Evolutionary conservation across 2,113 vertebrate genomes (phyloP).

Genomic region (Neodontobutis hainanensis): DNA sequence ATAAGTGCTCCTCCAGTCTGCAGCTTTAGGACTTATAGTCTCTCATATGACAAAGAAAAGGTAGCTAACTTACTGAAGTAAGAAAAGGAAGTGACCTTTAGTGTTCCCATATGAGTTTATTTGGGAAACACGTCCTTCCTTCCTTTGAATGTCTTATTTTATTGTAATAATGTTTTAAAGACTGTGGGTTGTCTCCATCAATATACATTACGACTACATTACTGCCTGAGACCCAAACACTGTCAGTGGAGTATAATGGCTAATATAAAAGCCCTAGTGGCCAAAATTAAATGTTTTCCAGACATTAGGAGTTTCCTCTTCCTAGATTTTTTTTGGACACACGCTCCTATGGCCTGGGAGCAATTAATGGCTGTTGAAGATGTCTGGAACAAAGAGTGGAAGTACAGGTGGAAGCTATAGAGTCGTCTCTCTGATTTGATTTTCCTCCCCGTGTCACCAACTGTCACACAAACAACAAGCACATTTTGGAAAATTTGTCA

Average conservation of each 20-base stretch:
- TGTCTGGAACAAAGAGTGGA: slow-evolving; percentile 60
- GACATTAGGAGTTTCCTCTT: slow-evolving; percentile 55
- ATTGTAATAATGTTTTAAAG: no score
- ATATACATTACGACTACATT: background rate
- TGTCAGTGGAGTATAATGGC: slow-evolving; percentile 25
- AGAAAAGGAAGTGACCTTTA: no score
- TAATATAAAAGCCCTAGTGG: slow-evolving; percentile 50
- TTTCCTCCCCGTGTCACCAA: slow-evolving; percentile 24
- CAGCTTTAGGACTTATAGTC: no score
- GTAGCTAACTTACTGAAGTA: no score
- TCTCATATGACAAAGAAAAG: no score
- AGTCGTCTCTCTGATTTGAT: slow-evolving; percentile 31
- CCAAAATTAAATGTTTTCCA: slow-evolving; percentile 74
- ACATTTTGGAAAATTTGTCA: slow-evolving; percentile 30
- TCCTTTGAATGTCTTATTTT: background rate
- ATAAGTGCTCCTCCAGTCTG: background rate
- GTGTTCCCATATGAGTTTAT: no score
- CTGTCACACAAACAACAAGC: slow-evolving; percentile 38
- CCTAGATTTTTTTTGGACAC: slow-evolving; percentile 37
- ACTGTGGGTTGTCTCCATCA: background rate
- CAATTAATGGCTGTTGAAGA: slow-evolving; percentile 64
- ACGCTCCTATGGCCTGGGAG: slow-evolving; percentile 51
- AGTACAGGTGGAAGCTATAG: slow-evolving; percentile 69
- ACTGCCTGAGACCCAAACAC: slow-evolving; percentile 43
- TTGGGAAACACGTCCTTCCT: background rate